Base-by-base conservation (phyloP, 2,113 vertebrate species). In the Calyptomena viridis region DNA sequence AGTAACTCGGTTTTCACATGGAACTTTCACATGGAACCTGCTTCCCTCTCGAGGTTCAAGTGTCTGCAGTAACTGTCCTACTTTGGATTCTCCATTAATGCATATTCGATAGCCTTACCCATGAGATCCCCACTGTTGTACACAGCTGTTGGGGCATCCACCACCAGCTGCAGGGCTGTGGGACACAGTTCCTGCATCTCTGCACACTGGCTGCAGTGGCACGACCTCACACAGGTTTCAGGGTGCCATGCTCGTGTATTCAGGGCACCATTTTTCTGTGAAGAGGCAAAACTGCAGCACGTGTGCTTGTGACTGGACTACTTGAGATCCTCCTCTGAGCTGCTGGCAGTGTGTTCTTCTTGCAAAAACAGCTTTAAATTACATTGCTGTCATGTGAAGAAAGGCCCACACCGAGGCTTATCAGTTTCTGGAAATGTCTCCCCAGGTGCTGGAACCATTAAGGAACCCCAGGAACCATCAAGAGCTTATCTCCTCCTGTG, bases 161-260 rank as follows among this genome's bases (percentile, higher is more conserved):
- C 16, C 50, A 46, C 14, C 28, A 42, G 40, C 60, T n/a, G 59
- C 52, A 49, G 46, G 42, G 49, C 37, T 46, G 3, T 0, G 1
- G 55, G 40, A 14, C 15, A 11, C 30, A 33, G 8, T 8, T 39
- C 12, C 24, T 55, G 30, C 1, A 0, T 73, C 72, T 76, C 62
- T 60, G n/a, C 1, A 0, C 35, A 7, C 28, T 50, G 68, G 17
- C 37, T 2, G 3, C 2, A 3, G 13, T 30, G 39, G 67, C 30
- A 87, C 28, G 40, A 78, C 15, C 21, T 78, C 39, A 33, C 0
- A 0, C 12, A 47, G 39, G 47, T 20, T 14, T 82, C 49, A 33
- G 47, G 3, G 8, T 31, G 49, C 31, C 7, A 2, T 21, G 9
- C 20, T 86, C 6, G 46, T 21, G 37, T 44, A 39, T 22, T 25